Evolutionary conservation across 2,797 vertebrate species (phyloP).

Genomic region (Dendrocincla fuliginosa): DNA sequence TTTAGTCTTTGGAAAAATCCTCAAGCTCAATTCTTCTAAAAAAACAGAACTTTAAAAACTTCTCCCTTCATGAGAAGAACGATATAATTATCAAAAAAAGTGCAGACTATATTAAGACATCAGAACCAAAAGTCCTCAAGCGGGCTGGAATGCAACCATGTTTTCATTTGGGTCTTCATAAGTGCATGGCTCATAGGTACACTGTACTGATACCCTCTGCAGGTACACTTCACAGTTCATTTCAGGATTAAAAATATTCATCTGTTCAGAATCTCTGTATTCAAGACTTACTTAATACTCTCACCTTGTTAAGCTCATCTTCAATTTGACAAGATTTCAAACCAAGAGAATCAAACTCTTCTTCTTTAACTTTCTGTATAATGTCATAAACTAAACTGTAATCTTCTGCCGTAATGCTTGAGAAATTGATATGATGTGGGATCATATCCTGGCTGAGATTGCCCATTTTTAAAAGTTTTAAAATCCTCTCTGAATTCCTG

Average conservation of each 20-base stretch:
- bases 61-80: neutral
- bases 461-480: conserved; percentile 80
- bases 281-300: neutral
- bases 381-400: conserved; percentile 87
- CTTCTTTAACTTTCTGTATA: conserved; percentile 82
- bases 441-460: conserved; percentile 83
- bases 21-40: neutral
- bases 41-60: neutral
- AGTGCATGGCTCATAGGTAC: accelerated
- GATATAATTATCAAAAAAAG: neutral
- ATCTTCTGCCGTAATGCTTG: conserved; percentile 83
- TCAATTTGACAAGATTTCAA: conserved; percentile 88
- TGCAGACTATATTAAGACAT: neutral
- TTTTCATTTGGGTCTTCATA: neutral
- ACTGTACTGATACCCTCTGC: neutral
- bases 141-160: neutral
- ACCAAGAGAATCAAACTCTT: conserved; percentile 80
- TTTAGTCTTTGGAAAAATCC: neutral
- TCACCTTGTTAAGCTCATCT: conserved; percentile 93
- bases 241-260: neutral
- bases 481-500: conserved; percentile 89
- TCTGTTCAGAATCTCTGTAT: neutral
- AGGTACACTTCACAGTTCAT: neutral
- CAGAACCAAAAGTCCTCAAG: neutral
- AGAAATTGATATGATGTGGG: conserved; percentile 90